Percentiles rank a stretch among this genome's conserved stretches.
phyloP scores from a whole-genome alignment of 2,113 vertebrate genomes.

The Motacilla alba region DNA sequence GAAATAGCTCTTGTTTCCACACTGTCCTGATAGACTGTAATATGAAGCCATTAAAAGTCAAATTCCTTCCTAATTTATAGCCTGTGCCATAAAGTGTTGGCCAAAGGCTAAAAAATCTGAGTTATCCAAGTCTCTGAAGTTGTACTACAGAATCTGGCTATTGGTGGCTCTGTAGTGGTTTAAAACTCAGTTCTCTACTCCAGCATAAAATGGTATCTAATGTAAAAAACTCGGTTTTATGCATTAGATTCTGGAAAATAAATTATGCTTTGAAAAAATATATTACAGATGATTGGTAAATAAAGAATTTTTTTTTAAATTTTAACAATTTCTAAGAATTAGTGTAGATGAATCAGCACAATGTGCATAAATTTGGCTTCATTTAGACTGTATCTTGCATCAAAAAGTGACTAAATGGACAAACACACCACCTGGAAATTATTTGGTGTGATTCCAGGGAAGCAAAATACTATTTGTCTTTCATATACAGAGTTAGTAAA shows the following conservation, averaged over 20 bases:
- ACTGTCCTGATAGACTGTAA: background rate
- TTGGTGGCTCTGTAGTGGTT: background rate
- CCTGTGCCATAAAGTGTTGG: background rate
- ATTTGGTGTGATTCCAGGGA: background rate
- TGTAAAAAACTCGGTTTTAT: background rate
- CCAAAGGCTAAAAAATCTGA: background rate
- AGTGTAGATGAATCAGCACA: background rate
- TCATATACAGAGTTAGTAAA: background rate
- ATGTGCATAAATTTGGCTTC: background rate
- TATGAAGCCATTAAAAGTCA: background rate
- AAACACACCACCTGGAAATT: background rate
- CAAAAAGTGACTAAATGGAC: background rate
- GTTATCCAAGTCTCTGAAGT: background rate
- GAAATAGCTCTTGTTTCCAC: conserved; percentile 4
- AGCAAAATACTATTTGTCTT: background rate
- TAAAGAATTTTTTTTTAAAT: background rate
- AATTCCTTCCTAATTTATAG: background rate
- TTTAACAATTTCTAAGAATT: background rate
- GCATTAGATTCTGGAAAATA: background rate
- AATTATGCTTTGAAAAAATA: background rate
- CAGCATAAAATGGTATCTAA: background rate
- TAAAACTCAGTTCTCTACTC: background rate
- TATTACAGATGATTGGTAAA: background rate
- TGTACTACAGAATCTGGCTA: background rate
- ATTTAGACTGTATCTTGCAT: background rate